Base-by-base conservation (phyloP, 1,140 invertebrate species). In the Drosophila sucinea region DNA sequence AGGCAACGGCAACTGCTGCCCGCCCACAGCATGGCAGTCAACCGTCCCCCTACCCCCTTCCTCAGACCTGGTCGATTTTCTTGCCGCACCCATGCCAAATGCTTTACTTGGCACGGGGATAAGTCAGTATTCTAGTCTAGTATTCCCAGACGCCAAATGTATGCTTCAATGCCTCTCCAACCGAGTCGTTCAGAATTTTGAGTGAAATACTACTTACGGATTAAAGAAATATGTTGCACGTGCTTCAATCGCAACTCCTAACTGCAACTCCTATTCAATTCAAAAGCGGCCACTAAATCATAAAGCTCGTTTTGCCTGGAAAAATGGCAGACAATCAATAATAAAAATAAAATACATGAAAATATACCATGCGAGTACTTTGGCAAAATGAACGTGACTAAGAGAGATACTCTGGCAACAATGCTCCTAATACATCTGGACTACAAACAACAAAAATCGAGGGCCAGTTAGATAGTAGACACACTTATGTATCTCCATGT, bases 271-370 rank as follows among this genome's bases (percentile, higher is more conserved):
- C 44, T 27, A 51, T 51, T 27, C 44, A 74, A 85, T 65, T 71
- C 57, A 70, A 70, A 79, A 73, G 79, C 66, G 70, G 73, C 73
- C 71, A 86, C 75, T 86, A 86, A 86, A 86, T 86, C 82, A 86
- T 67, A 69, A 69, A 70, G 81, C 73, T 77, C 66, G 81, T 73
- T 70, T 84, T 70, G 63, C 25, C 65, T 70, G 40, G 35, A 63
- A 60, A 68, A 81, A 79, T 79, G 63, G 62, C 71, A 38, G 23
- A 54, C 54, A 73, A 78, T 79, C 62, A 60, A 60, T 29, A 67
- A 41, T 55, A 44, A 25, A 38, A 60, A 60, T 3, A 51, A 25
- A 51, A 23, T 1, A 40, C 6, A 17, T 4, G 44, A 51, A 27
- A 51, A 51, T 27, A 51, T 27, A 51, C 23, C 44, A 51, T 51